These are phyloP conservation scores for Pseudonaja textilis DNA, from an alignment of 2,113 vertebrate genomes.

Conservation along the genomic window DNA sequence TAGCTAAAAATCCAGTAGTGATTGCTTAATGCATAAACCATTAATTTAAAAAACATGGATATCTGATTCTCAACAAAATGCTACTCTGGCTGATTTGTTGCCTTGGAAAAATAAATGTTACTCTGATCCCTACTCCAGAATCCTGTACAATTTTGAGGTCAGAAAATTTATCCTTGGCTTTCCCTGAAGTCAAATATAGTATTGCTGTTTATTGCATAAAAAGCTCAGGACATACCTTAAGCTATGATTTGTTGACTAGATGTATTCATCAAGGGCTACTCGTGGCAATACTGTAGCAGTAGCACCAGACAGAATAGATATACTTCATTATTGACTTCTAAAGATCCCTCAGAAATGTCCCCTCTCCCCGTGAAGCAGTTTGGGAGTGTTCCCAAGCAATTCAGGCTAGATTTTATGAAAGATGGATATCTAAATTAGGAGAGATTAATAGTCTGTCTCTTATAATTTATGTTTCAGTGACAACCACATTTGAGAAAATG, in stretches of 20 bases:
- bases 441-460: background rate
- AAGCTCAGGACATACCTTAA: background rate
- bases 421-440: background rate
- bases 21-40: background rate
- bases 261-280: background rate
- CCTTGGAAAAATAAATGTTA: background rate
- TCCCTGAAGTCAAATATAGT: background rate
- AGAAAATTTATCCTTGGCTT: background rate
- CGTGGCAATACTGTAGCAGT: background rate
- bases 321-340: background rate
- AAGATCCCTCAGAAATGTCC: background rate
- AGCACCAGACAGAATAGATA: background rate
- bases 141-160: background rate
- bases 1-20: background rate
- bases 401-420: background rate
- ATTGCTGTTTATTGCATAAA: background rate
- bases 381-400: background rate
- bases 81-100: background rate
- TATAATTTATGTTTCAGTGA: background rate
- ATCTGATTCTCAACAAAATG: background rate
- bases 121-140: background rate
- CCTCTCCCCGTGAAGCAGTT: background rate
- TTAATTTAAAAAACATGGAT: background rate
- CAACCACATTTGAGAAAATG: constrained; percentile 14
- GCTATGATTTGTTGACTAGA: background rate